Evolutionary conservation across 2,113 vertebrate genomes (phyloP).

Genomic region (Eupsittula cactorum): DNA sequence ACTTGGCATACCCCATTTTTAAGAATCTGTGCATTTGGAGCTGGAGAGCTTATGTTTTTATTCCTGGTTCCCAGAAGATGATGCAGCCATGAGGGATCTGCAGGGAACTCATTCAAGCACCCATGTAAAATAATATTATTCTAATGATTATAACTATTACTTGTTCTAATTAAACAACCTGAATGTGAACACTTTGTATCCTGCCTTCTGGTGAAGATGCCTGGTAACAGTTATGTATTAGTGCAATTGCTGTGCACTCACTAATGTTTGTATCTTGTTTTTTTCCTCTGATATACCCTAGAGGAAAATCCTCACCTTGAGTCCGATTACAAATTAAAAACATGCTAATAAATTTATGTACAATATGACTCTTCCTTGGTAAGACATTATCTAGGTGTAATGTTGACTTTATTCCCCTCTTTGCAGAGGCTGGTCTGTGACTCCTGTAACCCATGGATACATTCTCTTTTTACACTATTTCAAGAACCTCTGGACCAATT

Average conservation of each 20-base stretch:
- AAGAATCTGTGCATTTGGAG: not conserved
- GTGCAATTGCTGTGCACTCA: not conserved
- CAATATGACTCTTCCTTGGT: not conserved
- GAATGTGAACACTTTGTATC: conserved; percentile 10
- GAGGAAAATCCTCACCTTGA: conserved; percentile 19
- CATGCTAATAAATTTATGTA: conserved; percentile 9
- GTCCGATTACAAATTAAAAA: conserved; percentile 37
- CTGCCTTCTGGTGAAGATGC: conserved; percentile 9
- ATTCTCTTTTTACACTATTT: not conserved
- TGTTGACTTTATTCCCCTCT: not conserved
- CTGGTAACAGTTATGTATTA: not conserved
- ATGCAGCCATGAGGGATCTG: not conserved
- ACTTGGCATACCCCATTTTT: not conserved
- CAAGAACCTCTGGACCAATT: not conserved
- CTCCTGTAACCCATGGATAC: not conserved
- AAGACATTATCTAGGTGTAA: not conserved
- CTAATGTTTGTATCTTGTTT: not conserved
- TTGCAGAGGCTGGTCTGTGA: not conserved
- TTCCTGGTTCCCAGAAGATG: not conserved
- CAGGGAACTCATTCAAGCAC: not conserved
- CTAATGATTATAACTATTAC: conserved; percentile 5
- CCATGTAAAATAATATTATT: not conserved
- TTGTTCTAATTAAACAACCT: not conserved
- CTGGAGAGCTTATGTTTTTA: not conserved
- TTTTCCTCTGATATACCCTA: not conserved